Evolutionary conservation across 2,113 vertebrate species (phyloP).

Genomic region (Pteropus alecto): DNA sequence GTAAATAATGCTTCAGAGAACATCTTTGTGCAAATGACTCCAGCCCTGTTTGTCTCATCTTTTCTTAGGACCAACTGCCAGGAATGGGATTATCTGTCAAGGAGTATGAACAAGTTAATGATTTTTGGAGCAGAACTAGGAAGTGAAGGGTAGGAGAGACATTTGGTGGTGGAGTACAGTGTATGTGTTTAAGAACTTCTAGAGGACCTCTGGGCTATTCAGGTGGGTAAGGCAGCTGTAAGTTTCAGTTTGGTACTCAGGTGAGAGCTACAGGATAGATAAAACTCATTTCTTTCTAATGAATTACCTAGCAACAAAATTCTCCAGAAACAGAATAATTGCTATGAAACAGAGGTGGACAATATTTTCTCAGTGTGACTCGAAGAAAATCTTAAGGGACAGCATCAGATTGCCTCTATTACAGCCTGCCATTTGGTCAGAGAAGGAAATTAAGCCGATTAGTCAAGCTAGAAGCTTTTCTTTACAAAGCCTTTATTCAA

Average conservation of each 20-base stretch:
- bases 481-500: conserved; percentile 73
- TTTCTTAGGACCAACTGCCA: not conserved
- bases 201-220: not conserved
- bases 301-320: conserved; percentile 44
- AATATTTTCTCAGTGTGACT: conserved; percentile 61
- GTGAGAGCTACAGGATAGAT: not conserved
- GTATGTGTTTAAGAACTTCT: not conserved
- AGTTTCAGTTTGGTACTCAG: not conserved
- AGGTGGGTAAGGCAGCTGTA: not conserved
- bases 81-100: not conserved
- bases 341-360: conserved; percentile 31
- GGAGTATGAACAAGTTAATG: not conserved
- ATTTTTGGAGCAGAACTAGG: not conserved
- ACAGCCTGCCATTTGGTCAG: conserved; percentile 53
- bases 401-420: conserved; percentile 52
- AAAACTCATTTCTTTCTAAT: conserved; percentile 45
- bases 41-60: not conserved
- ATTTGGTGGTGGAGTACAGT: not conserved
- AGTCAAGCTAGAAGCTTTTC: conserved; percentile 70
- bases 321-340: conserved; percentile 54
- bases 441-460: conserved; percentile 66
- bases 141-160: not conserved
- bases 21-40: not conserved
- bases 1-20: not conserved
- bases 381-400: conserved; percentile 53